These are phyloP conservation scores for Erpetoichthys calabaricus DNA, from an alignment of 2,797 vertebrate species.

Conservation along the genomic window DNA sequence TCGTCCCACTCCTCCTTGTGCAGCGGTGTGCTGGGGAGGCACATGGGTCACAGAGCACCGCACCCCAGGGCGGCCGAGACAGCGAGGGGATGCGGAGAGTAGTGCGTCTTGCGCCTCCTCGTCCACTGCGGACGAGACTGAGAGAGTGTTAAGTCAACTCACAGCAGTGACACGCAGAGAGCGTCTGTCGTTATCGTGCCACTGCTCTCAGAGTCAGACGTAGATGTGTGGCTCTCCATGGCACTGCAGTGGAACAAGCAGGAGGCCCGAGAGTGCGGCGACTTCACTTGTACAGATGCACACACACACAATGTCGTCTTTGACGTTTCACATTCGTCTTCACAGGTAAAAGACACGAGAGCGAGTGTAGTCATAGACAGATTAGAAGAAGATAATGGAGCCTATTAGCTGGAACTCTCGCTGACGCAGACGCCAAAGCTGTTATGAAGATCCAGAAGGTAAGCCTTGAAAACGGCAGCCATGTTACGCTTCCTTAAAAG, in stretches of 20 bases:
- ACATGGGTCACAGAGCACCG: no score
- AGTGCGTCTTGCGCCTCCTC: no score
- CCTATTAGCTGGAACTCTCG: conserved; percentile 46
- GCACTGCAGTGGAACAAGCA: conserved; percentile 18
- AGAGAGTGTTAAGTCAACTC: no score
- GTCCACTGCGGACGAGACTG: no score
- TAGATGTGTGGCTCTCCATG: conserved; percentile 18
- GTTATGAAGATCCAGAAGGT: conserved; percentile 18
- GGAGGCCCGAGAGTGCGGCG: conserved; percentile 45
- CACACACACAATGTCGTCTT: conserved; percentile 18
- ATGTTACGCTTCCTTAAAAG: no score
- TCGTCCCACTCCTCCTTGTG: no score
- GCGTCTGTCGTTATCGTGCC: not conserved
- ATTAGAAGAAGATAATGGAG: conserved; percentile 64
- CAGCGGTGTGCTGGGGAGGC: no score
- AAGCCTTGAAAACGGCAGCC: no score
- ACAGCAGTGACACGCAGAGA: no score
- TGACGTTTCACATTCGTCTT: conserved; percentile 16
- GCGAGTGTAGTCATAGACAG: conserved; percentile 77
- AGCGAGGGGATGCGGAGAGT: no score
- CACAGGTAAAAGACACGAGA: conserved; percentile 62
- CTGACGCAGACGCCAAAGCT: conserved; percentile 37
- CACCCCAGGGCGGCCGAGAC: no score
- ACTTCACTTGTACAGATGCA: conserved; percentile 47
- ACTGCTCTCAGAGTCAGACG: not conserved